Evolutionary conservation across 2,888 invertebrate genomes (phyloP), one percentile per base, ranked within the genome.

Genomic region (Ferdinandea cuprea): DNA sequence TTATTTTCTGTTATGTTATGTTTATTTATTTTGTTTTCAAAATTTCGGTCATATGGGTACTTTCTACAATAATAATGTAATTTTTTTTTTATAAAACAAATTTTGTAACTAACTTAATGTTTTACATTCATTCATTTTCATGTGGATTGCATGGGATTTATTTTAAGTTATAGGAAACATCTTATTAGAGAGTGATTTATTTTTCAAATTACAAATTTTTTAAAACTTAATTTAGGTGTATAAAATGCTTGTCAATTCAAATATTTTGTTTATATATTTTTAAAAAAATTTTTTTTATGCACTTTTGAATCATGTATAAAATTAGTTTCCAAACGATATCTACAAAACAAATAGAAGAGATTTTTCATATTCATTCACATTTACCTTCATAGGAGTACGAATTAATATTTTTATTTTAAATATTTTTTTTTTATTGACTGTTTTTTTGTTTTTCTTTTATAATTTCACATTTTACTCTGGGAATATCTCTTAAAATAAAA

Each of bases 401-500:
- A 44, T 59, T 85, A 86, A 74, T 79, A 35, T 63, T 84, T 84
- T 85, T 85, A 81, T 78, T 86, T 86, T 85, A 11, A 40, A 54
- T 58, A 13, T 65, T 66, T 84, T 78, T 50, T 80, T 73, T 86
- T 86, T 74, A 80, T 86, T 83, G 73, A 78, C 84, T 84, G 80
- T 86, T 83, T 85, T 86, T 86, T 85, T 85, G 76, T 85, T 84
- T 86, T 86, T 85, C 84, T 85, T 86, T 86, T 87, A 73, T 86
- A 71, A 85, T 86, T 76, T 86, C 59, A 85, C 77, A 76, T 79
- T 77, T 85, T 40, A 74, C 80, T 71, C 69, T 76, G 81, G 80
- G 48, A 85, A 76, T 78, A 65, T 73, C 48, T 59, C 15, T 63
- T 58, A 46, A 74, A 50, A 3, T 50, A 25, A 56, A 85, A 85